Evolutionary conservation across 1,140 invertebrate genomes (phyloP), one percentile per base, ranked within the genome.

Genomic region (Zaprionus tsacasi): DNA sequence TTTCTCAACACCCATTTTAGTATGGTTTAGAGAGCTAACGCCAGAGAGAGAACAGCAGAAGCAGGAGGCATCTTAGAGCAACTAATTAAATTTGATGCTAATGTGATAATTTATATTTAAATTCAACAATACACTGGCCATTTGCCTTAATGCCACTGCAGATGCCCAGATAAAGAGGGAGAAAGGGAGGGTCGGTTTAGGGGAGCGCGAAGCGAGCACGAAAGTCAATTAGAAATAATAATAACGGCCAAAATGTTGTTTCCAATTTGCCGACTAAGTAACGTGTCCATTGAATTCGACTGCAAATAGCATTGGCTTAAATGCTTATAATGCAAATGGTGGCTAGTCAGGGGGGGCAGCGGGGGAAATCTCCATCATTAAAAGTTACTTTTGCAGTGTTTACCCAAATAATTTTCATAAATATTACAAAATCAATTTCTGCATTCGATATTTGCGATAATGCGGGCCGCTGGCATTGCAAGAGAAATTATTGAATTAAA

Each of bases 171-270:
- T 15, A 21, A 7, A 21, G 21, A 21, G 21, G 2, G 21, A 21
- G 21, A 48, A 21, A 17, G 45, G 0, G 3, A 48, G 13, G 8
- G 3, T 6, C 10, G 15, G 15, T 38, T 12, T 6, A 40, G n/a
- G 6, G 6, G 13, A 45, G n/a, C n/a, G 40, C 40, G 40, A 5
- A 30, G 27, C 40, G 11, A 25, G 4, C 17, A 25, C n/a, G 8
- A 80, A 78, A 82, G 76, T 57, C 77, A 83, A 87, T 82, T 88
- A 80, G 78, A 83, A 87, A 82, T 87, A 87, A 88, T 77, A 87
- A 82, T 73, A 82, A 64, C 38, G n/a, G 40, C 59, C 72, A 70
- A 83, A 83, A 83, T 82, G 71, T 50, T 72, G 30, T 54, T 60
- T 59, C 50, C 72, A 66, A 80, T 82, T 82, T 83, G 1, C 6